Percentiles rank a stretch among this genome's conserved stretches.
These are phyloP conservation scores for Avahi laniger DNA, from an alignment of 2,797 vertebrate species.

Conservation along the genomic window DNA sequence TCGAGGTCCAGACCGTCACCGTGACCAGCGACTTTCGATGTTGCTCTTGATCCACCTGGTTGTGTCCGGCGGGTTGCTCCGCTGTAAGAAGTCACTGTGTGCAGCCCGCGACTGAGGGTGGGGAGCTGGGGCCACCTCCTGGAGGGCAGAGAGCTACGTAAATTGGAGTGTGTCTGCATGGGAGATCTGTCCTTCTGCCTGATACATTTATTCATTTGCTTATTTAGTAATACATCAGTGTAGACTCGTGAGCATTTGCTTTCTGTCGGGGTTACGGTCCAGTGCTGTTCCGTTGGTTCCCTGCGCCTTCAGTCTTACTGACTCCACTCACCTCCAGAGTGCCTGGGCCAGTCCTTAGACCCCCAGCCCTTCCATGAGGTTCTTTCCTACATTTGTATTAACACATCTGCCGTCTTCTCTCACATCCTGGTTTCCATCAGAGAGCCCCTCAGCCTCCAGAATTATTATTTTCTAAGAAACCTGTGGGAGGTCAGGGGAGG, in stretches of 20 bases:
- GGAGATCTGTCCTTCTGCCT: not conserved
- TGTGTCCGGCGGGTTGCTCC: fast-evolving
- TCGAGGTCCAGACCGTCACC: fast-evolving
- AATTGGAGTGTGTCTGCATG: not conserved
- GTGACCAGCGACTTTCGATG: fast-evolving
- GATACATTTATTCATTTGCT: not conserved
- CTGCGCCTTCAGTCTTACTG: not conserved
- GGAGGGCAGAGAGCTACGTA: not conserved
- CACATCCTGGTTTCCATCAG: not conserved
- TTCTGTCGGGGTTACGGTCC: not conserved
- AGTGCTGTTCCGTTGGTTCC: not conserved
- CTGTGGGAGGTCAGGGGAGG: not conserved
- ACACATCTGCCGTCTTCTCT: fast-evolving
- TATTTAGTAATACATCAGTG: not conserved
- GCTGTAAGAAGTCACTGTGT: not conserved
- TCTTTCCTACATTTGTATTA: not conserved
- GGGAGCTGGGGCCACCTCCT: not conserved
- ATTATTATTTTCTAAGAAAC: not conserved
- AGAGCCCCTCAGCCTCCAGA: not conserved
- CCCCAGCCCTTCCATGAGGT: not conserved
- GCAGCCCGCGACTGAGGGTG: not conserved
- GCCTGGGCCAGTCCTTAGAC: fast-evolving
- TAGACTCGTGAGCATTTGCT: fast-evolving
- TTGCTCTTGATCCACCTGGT: not conserved
- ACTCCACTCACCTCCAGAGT: fast-evolving